Evolutionary conservation across 2,113 vertebrate species (phyloP).

Genomic region (Triplophysa dalaica): DNA sequence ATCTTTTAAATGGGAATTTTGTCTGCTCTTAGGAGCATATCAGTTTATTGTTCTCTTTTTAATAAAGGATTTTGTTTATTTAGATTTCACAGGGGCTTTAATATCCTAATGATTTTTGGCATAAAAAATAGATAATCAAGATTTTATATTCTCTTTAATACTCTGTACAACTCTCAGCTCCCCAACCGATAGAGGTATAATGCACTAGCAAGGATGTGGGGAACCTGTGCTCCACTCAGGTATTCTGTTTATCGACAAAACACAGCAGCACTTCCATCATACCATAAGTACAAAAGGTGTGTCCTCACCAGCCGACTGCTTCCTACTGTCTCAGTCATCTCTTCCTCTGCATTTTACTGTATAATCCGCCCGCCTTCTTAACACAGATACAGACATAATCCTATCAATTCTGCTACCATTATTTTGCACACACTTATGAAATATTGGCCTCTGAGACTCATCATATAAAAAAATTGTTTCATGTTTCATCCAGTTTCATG

Average conservation of each 20-base stretch:
- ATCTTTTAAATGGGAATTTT: too few relatives aligned
- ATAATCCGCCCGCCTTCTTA: background rate
- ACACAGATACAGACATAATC: constrained; percentile 43
- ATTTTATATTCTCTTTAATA: constrained; percentile 25
- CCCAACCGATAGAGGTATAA: constrained; percentile 34
- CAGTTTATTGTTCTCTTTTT: too few relatives aligned
- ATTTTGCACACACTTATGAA: constrained; percentile 40
- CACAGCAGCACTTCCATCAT: constrained; percentile 36
- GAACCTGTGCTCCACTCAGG: constrained; percentile 27
- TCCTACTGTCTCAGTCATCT: constrained; percentile 20
- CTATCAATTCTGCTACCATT: constrained; percentile 42
- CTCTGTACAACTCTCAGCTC: constrained; percentile 28
- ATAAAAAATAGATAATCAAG: background rate
- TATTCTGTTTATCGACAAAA: constrained; percentile 48
- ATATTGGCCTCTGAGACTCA: constrained; percentile 35
- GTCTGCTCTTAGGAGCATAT: too few relatives aligned
- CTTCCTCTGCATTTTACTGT: constrained; percentile 16
- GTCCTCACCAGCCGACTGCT: constrained; percentile 28
- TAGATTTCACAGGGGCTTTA: too few relatives aligned
- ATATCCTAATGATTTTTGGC: too few relatives aligned
- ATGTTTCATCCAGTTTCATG: constrained; percentile 27
- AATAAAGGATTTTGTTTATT: too few relatives aligned
- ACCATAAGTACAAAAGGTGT: constrained; percentile 35
- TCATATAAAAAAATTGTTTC: constrained; percentile 28
- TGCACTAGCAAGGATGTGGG: constrained; percentile 28